Percentiles rank a stretch among this genome's conserved stretches.
phyloP scores from a whole-genome alignment of 35 echinoderm and acorn worm species.

The Lytechinus variegatus region DNA sequence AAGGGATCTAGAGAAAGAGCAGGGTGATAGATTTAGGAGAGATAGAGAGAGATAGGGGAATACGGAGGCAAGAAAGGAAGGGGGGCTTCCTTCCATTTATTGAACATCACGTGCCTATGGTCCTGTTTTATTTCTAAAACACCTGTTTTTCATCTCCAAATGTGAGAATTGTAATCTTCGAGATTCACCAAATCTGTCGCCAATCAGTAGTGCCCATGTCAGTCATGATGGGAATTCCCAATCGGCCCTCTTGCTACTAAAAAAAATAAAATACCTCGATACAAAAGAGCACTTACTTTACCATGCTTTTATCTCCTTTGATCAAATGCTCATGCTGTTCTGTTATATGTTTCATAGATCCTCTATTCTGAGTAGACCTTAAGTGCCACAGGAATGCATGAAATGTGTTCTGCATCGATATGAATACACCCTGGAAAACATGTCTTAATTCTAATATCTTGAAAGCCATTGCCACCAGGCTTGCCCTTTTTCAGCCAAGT shows the following conservation, averaged over 20 bases:
- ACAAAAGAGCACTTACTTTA: neutral
- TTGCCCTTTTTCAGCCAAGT: neutral
- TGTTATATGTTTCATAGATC: neutral
- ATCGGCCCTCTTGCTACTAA: neutral
- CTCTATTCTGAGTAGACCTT: neutral
- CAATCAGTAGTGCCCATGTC: neutral
- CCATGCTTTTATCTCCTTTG: too few species aligned
- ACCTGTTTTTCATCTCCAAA: neutral
- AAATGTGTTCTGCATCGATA: neutral
- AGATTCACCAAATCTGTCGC: neutral
- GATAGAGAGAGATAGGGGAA: neutral
- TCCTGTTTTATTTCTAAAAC: neutral
- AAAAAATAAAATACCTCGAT: neutral
- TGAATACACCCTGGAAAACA: neutral
- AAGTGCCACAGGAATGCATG: neutral
- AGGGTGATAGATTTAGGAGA: too few species aligned
- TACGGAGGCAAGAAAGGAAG: neutral
- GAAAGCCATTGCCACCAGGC: neutral
- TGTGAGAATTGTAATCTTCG: neutral
- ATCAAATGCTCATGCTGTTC: too few species aligned
- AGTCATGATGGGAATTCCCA: neutral
- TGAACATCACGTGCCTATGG: neutral
- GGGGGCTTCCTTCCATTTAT: neutral
- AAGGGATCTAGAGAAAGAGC: too few species aligned
- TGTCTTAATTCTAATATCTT: neutral